These are phyloP conservation scores for Hormaphis cornu DNA, from an alignment of 1,140 invertebrate genomes.

Conservation along the genomic window DNA sequence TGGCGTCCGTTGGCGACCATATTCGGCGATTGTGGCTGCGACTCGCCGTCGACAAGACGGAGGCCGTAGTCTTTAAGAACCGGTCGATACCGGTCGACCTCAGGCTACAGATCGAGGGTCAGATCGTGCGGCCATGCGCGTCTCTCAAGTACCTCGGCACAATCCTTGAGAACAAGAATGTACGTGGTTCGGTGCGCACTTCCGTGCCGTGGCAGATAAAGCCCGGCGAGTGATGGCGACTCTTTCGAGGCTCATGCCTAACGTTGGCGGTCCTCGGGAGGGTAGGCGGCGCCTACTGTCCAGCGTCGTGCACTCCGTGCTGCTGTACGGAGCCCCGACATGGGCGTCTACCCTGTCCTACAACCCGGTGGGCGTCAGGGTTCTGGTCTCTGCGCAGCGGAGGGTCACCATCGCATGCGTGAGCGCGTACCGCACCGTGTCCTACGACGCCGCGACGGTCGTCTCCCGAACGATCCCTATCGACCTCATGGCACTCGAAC, in stretches of 20 bases:
- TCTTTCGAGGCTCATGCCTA: neutral
- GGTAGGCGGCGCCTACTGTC: neutral
- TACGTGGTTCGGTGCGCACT: neutral
- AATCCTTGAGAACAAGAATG: neutral
- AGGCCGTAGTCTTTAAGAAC: no score
- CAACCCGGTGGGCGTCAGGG: no score
- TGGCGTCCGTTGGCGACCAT: neutral
- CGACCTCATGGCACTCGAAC: neutral
- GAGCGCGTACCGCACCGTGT: neutral
- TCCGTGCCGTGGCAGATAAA: neutral
- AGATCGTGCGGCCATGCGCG: neutral
- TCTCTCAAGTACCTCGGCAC: neutral
- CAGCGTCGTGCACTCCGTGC: neutral
- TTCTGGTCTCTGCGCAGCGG: neutral
- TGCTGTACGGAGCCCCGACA: neutral
- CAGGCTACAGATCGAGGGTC: no score
- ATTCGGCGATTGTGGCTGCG: neutral
- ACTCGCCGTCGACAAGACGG: neutral
- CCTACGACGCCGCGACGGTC: neutral
- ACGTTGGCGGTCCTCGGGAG: neutral
- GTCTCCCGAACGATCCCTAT: neutral
- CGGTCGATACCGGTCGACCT: no score
- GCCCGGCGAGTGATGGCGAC: neutral
- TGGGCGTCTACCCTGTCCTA: neutral
- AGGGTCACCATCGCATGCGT: neutral